phyloP scores from a whole-genome alignment of 2,113 vertebrate species.

The Sebastes fasciatus region DNA sequence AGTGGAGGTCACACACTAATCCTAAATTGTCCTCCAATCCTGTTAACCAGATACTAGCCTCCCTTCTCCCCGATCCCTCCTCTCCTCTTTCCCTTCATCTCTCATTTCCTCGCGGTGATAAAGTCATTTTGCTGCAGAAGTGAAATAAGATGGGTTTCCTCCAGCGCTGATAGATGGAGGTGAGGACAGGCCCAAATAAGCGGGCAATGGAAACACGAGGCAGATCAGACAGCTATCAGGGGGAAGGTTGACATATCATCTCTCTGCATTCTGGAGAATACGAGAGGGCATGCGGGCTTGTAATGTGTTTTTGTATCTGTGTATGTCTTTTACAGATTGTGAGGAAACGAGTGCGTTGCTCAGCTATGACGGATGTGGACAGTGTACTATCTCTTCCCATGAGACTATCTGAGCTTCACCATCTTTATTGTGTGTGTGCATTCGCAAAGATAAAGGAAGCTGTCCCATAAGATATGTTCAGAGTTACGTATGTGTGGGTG shows the following conservation, averaged over 20 bases:
- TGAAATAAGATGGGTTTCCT: conserved; percentile 72
- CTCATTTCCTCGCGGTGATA: conserved; percentile 67
- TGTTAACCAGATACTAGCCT: conserved; percentile 60
- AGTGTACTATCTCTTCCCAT: conserved; percentile 18
- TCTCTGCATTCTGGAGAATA: conserved; percentile 37
- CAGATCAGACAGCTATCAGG: conserved; percentile 41
- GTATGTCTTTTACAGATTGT: conserved; percentile 24
- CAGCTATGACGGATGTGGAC: conserved; percentile 25
- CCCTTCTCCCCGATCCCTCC: conserved; percentile 17
- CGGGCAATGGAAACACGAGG: conserved; percentile 42
- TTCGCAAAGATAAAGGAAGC: conserved; percentile 42
- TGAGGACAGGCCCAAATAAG: conserved; percentile 61
- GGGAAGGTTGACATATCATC: conserved; percentile 30
- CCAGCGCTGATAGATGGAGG: conserved; percentile 64
- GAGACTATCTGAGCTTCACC: conserved; percentile 34
- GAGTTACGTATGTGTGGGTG: conserved; percentile 2
- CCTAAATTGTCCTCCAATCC: conserved; percentile 68
- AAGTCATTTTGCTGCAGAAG: conserved; percentile 67
- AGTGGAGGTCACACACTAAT: conserved; percentile 60
- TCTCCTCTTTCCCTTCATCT: conserved; percentile 46
- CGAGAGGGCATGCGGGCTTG: conserved; percentile 4
- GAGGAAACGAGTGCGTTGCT: background rate
- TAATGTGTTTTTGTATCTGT: conserved; percentile 53
- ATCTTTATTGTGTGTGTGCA: conserved; percentile 27
- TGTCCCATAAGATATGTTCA: conserved; percentile 24